A percentile compares a stretch with the other conserved stretches of the same genome.
Evolutionary conservation across 2,888 invertebrate genomes (phyloP).

Genomic region (Cantharis rufa): DNA sequence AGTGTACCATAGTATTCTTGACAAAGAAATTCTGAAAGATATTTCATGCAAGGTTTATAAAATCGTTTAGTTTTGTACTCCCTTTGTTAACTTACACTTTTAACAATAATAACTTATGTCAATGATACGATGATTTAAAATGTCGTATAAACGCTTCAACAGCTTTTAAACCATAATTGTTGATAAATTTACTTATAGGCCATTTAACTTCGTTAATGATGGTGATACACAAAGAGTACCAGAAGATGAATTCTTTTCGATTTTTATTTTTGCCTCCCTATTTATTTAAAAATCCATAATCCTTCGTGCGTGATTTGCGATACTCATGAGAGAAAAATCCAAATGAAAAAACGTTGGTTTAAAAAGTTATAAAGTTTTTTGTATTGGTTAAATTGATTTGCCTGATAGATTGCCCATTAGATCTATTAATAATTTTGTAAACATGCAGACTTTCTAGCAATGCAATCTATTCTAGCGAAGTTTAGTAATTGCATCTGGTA

Average conservation of each 20-base stretch:
- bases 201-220: not conserved
- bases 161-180: not conserved
- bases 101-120: not conserved
- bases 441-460: not conserved
- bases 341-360: not conserved
- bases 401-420: too few species aligned
- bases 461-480: not conserved
- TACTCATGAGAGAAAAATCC: not conserved
- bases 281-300: not conserved
- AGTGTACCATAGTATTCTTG: not conserved
- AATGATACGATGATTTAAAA: not conserved
- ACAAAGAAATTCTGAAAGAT: not conserved
- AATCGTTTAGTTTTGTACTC: not conserved
- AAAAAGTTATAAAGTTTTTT: not conserved
- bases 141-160: not conserved
- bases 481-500: not conserved
- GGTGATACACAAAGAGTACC: not conserved
- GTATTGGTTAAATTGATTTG: too few species aligned
- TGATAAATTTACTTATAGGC: not conserved
- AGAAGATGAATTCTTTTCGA: not conserved
- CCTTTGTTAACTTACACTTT: not conserved
- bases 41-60: not conserved
- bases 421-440: not conserved
- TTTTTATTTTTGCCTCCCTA: not conserved
- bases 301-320: not conserved